These are phyloP conservation scores for Carcina quercana DNA, from an alignment of 2,888 invertebrate species.

Conservation along the genomic window DNA sequence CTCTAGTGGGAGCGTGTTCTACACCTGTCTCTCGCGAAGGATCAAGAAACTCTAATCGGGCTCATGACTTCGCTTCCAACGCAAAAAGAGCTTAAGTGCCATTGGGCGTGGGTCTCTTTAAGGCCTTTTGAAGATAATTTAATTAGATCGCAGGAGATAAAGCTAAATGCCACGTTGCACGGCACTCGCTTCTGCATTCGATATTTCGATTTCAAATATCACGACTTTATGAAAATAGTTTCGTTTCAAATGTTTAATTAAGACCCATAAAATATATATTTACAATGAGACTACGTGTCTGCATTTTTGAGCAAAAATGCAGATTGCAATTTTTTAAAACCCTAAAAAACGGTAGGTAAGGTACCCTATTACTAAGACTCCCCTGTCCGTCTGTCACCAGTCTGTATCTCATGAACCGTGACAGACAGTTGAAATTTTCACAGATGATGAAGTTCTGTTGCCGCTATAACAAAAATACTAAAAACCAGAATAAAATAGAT, in stretches of 20 bases:
- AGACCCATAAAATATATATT: too few relatives aligned
- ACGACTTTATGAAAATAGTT: constrained; percentile 37
- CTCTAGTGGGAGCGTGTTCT: constrained; percentile 26
- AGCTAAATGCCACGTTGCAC: constrained; percentile 51
- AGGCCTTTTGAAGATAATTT: constrained; percentile 44
- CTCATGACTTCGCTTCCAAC: constrained; percentile 35
- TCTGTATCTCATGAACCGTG: too few relatives aligned
- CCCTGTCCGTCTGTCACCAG: too few relatives aligned
- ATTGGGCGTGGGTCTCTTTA: constrained; percentile 34
- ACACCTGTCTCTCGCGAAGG: constrained; percentile 55
- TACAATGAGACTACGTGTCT: background rate
- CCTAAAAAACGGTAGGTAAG: too few relatives aligned
- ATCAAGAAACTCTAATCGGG: constrained; percentile 60
- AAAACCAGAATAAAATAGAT: too few relatives aligned
- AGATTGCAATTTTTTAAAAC: too few relatives aligned
- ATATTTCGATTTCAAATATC: constrained; percentile 37
- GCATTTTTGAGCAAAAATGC: background rate
- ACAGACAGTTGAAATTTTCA: too few relatives aligned
- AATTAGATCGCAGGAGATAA: constrained; percentile 56
- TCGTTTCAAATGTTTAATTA: too few relatives aligned
- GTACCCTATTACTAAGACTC: too few relatives aligned
- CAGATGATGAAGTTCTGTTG: too few relatives aligned
- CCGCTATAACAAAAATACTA: too few relatives aligned
- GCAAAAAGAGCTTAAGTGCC: constrained; percentile 41
- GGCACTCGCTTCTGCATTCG: constrained; percentile 35